Percentiles rank a stretch among this genome's conserved stretches.
Evolutionary conservation across 1,140 invertebrate species (phyloP).

Genomic region (Lordiphosa stackelbergi): DNA sequence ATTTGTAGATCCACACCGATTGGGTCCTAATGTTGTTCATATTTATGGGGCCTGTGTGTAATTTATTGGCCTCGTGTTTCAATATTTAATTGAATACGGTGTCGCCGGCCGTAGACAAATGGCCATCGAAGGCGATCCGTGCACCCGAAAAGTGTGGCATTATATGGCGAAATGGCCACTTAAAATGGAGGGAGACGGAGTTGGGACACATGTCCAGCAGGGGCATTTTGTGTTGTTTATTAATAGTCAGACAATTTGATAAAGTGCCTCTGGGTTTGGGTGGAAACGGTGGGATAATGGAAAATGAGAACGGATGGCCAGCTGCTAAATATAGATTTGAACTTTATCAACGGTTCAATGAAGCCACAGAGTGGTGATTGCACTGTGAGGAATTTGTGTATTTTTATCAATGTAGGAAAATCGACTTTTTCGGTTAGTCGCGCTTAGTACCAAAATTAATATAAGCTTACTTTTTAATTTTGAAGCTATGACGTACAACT

Average conservation of each 20-base stretch:
- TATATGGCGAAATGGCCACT: constrained; percentile 45
- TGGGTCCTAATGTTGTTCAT: constrained; percentile 48
- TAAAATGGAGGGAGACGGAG: constrained; percentile 9
- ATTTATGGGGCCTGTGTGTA: constrained; percentile 48
- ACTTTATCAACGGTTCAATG: constrained; percentile 15
- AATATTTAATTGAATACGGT: constrained; percentile 71
- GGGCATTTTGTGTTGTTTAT: constrained; percentile 40
- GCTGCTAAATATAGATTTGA: constrained; percentile 30
- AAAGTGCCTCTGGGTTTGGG: constrained; percentile 5
- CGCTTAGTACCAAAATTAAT: no score
- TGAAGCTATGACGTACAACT: no score
- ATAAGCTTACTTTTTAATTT: no score
- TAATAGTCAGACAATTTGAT: constrained; percentile 43
- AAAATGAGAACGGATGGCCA: not conserved
- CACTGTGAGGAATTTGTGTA: no score
- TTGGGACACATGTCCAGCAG: constrained; percentile 1
- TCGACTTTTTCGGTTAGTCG: no score
- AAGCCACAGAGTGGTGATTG: not conserved
- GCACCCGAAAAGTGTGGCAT: constrained; percentile 39
- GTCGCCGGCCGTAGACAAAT: constrained; percentile 59
- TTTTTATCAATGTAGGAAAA: no score
- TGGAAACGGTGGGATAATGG: not conserved
- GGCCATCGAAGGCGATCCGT: constrained; percentile 27
- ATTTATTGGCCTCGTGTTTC: constrained; percentile 60
- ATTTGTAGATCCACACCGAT: constrained; percentile 70